Percentiles rank a stretch among this genome's conserved stretches.
These are phyloP conservation scores for Zeuzera pyrina DNA, from an alignment of 2,888 invertebrate genomes.

Conservation along the genomic window DNA sequence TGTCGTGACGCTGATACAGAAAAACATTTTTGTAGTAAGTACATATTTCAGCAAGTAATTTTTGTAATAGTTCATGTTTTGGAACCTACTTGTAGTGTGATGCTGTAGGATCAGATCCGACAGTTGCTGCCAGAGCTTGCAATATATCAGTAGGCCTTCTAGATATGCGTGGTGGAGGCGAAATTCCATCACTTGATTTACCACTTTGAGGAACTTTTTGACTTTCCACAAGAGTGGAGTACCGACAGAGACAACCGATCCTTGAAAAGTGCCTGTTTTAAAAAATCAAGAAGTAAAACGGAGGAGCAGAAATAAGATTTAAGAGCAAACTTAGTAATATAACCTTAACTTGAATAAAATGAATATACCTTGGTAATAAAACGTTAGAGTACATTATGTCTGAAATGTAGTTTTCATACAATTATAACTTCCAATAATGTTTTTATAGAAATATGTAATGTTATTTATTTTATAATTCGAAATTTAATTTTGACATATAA, in stretches of 20 bases:
- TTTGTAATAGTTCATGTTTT: not conserved
- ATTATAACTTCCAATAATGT: too few relatives aligned
- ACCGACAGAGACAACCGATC: constrained; percentile 44
- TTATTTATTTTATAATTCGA: too few relatives aligned
- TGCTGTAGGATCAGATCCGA: constrained; percentile 87
- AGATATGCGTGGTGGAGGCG: constrained; percentile 79
- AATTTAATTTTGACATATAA: too few relatives aligned
- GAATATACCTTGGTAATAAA: too few relatives aligned
- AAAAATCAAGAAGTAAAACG: too few relatives aligned
- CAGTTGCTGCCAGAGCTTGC: constrained; percentile 83
- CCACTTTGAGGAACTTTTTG: constrained; percentile 45
- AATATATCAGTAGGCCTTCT: constrained; percentile 88
- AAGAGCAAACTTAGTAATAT: too few relatives aligned
- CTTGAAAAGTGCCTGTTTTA: constrained; percentile 47
- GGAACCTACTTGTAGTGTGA: constrained; percentile 80
- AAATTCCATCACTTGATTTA: constrained; percentile 50
- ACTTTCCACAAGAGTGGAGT: constrained; percentile 43
- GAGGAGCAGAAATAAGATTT: too few relatives aligned
- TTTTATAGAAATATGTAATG: too few relatives aligned
- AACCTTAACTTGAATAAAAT: too few relatives aligned
- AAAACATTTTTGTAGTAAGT: not conserved
- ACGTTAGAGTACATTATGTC: too few relatives aligned
- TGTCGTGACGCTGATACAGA: too few relatives aligned
- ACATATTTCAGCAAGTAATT: not conserved
- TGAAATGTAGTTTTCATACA: too few relatives aligned